Conservation (phyloP, 2,113 vertebrate species). For the Trogon melanurus region DNA sequence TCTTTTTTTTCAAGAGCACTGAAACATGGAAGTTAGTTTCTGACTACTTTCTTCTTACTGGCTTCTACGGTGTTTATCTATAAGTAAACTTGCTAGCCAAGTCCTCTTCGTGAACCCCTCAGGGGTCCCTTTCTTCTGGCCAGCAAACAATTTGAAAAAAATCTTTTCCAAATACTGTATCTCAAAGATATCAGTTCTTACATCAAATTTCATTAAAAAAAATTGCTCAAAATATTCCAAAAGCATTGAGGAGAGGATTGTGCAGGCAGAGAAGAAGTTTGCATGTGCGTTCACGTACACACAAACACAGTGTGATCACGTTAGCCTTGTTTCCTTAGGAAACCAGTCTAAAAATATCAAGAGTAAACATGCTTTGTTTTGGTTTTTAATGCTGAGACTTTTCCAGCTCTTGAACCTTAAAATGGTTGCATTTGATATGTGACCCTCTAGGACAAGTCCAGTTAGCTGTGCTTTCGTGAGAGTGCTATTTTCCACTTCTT, state of each 20-base stretch:
- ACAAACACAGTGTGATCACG: neutral
- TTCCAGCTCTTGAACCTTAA: slow-evolving; percentile 29
- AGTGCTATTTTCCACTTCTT: neutral
- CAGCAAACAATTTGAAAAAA: neutral
- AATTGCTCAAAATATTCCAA: neutral
- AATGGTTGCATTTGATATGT: slow-evolving; percentile 29
- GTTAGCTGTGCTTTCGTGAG: slow-evolving; percentile 22
- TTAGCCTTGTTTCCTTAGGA: slow-evolving; percentile 51
- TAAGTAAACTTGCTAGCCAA: neutral
- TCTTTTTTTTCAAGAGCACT: neutral
- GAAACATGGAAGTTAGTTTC: neutral
- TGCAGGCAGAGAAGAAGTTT: neutral
- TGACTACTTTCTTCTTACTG: neutral
- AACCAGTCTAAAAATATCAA: slow-evolving; percentile 50
- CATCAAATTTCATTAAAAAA: neutral
- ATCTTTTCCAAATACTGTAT: accelerated
- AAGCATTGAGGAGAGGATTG: neutral
- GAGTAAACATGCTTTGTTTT: slow-evolving; percentile 56
- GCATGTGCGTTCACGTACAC: neutral
- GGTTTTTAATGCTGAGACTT: neutral
- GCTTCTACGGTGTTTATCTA: neutral
- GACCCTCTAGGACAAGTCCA: slow-evolving; percentile 11
- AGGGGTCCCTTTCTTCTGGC: neutral
- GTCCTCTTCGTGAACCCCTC: neutral
- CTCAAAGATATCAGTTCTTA: neutral